Conservation (phyloP, 2,888 invertebrate species). For the Spilosoma lubricipeda region DNA sequence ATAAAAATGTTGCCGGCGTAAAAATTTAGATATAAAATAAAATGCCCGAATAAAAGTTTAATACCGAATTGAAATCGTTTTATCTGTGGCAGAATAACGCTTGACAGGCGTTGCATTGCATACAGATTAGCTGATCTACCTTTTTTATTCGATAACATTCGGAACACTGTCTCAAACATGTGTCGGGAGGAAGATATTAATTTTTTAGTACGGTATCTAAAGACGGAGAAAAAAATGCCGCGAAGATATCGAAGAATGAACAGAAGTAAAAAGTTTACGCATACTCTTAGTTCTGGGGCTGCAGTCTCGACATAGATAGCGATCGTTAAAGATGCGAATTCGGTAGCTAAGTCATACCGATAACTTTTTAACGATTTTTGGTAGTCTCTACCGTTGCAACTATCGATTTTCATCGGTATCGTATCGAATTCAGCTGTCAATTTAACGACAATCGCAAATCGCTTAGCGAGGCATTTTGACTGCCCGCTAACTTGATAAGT, state of each 20-base stretch:
- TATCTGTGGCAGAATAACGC: slow-evolving; percentile 64
- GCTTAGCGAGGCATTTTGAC: too few species aligned
- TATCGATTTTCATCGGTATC: too few species aligned
- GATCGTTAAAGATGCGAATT: too few species aligned
- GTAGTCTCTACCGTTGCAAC: too few species aligned
- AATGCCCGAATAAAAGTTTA: slow-evolving; percentile 48
- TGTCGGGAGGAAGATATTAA: slow-evolving; percentile 43
- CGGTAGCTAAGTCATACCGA: too few species aligned
- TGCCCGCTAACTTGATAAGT: too few species aligned
- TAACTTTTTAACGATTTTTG: too few species aligned
- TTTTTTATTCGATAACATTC: slow-evolving; percentile 35
- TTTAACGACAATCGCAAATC: too few species aligned
- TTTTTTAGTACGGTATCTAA: slow-evolving; percentile 22
- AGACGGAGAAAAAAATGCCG: neutral
- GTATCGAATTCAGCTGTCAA: too few species aligned
- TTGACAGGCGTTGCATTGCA: slow-evolving; percentile 55
- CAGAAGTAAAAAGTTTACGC: neutral
- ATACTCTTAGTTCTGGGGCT: too few species aligned
- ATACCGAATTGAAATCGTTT: slow-evolving; percentile 65
- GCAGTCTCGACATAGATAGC: too few species aligned
- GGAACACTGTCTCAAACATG: slow-evolving; percentile 37
- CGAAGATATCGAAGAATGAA: slow-evolving; percentile 2
- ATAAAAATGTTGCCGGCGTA: slow-evolving; percentile 24
- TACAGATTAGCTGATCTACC: slow-evolving; percentile 59
- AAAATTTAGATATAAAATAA: slow-evolving; percentile 51